A percentile compares a stretch with the other conserved stretches of the same genome.
These are phyloP conservation scores for Zaprionus bogoriensis DNA, from an alignment of 2,888 invertebrate genomes.

Conservation along the genomic window DNA sequence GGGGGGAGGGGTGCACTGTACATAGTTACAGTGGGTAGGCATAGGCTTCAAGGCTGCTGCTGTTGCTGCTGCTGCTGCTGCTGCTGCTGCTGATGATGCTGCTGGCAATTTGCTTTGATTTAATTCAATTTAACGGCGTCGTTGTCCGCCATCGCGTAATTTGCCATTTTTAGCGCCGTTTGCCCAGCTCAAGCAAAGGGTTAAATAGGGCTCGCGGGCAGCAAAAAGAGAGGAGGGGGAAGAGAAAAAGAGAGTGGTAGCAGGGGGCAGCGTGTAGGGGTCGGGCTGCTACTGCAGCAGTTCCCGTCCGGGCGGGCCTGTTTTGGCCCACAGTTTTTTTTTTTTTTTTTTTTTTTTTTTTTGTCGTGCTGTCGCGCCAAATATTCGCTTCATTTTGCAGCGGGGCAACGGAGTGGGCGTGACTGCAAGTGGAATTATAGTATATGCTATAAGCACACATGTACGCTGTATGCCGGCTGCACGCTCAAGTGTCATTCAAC, in stretches of 20 bases:
- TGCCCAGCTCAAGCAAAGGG: not conserved
- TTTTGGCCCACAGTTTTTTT: not conserved
- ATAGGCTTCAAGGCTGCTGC: conserved; percentile 29
- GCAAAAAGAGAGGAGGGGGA: no score
- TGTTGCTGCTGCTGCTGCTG: conserved; percentile 9
- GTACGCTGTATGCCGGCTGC: not conserved
- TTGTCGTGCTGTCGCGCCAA: conserved; percentile 18
- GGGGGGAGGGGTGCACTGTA: not conserved
- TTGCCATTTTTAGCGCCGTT: conserved; percentile 57
- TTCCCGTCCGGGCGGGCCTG: not conserved
- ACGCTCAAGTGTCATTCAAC: conserved; percentile 71
- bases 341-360: conserved; percentile 24
- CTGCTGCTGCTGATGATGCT: conserved; percentile 32
- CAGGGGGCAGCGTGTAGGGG: no score
- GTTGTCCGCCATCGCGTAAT: conserved; percentile 28
- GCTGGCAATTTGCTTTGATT: conserved; percentile 74
- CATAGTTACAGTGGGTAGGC: no score
- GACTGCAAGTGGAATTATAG: conserved; percentile 12
- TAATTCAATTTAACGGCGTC: conserved; percentile 70
- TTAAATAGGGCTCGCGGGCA: not conserved
- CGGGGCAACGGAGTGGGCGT: not conserved
- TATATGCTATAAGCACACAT: not conserved
- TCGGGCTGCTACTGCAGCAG: no score
- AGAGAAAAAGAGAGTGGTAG: no score
- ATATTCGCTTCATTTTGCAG: conserved; percentile 34